Evolutionary conservation across 37 sponge, comb jelly and placozoan genomes (phyloP), one percentile per base, ranked within the genome.

Genomic region (Theonella swinhoei): DNA sequence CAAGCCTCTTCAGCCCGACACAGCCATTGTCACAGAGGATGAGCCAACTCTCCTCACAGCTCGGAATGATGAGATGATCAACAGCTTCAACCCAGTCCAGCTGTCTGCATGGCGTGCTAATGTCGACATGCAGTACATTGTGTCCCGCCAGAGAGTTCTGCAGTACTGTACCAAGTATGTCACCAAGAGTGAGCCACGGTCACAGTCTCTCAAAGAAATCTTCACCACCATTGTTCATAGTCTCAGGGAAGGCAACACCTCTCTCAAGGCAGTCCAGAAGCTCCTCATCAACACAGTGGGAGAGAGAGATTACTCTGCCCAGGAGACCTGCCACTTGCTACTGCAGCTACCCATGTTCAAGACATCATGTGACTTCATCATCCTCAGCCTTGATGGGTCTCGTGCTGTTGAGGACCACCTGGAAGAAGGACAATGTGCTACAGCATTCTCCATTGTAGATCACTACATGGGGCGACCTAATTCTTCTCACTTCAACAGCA

Each of bases 281-380:
- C n/a, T n/a, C n/a, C n/a, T n/a, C n/a, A n/a, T n/a, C n/a, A n/a
- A n/a, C n/a, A n/a, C n/a, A n/a, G n/a, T n/a, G n/a, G n/a, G n/a
- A n/a, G n/a, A n/a, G n/a, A n/a, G n/a, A n/a, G n/a, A n/a, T n/a
- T n/a, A n/a, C n/a, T n/a, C n/a, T n/a, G n/a, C n/a, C n/a, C n/a
- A 85, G 37, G 86, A 85, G 69, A 85, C 86, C 0, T 85, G 86
- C 62, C 86, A 85, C 63, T 7, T 84, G n/a, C n/a, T n/a, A n/a
- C n/a, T n/a, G n/a, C n/a, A n/a, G n/a, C n/a, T n/a, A n/a, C n/a
- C n/a, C n/a, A n/a, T n/a, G n/a, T n/a, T n/a, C n/a, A n/a, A n/a
- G n/a, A n/a, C n/a, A n/a, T n/a, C n/a, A n/a, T n/a, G 85, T 38
- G 65, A 43, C 47, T 76, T 75, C 64, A 43, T 70, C 63, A 58